Percentiles rank a stretch among this genome's conserved stretches.
Evolutionary conservation across 2,113 vertebrate species (phyloP).

Genomic region (Rhea americana): DNA sequence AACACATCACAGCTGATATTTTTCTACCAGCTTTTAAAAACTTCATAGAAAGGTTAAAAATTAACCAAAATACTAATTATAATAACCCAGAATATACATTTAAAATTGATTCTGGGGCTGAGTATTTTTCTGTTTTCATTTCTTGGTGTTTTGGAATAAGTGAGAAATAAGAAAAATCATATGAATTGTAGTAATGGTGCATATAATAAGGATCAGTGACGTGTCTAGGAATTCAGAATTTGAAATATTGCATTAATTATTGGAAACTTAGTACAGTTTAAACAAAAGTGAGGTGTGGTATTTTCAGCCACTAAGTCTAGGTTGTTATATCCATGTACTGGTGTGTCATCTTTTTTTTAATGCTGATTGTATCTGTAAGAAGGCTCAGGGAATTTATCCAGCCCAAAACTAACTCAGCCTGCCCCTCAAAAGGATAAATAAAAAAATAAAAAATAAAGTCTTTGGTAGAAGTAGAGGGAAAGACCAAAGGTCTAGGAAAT

Average conservation of each 20-base stretch:
- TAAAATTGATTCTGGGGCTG: background rate
- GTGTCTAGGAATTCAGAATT: background rate
- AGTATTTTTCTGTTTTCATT: background rate
- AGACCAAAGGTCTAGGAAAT: background rate
- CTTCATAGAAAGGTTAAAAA: background rate
- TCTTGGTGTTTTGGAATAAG: background rate
- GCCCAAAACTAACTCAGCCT: slow-evolving; percentile 2
- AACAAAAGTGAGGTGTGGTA: background rate
- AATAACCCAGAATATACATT: background rate
- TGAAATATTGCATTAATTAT: background rate
- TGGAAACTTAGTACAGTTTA: background rate
- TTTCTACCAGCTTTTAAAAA: slow-evolving; percentile 3
- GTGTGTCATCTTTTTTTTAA: background rate
- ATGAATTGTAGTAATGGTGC: background rate
- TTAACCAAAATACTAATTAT: background rate
- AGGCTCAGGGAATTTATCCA: slow-evolving; percentile 25
- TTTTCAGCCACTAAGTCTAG: background rate
- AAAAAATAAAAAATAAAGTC: background rate
- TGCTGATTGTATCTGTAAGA: background rate
- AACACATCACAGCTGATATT: background rate
- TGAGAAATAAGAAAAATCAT: background rate
- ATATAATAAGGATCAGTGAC: background rate
- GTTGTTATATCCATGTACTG: background rate
- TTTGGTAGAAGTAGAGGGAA: background rate
- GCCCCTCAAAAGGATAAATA: background rate